These are phyloP conservation scores for Myripristis jacobus DNA, from an alignment of 2,797 vertebrate species.

Conservation along the genomic window DNA sequence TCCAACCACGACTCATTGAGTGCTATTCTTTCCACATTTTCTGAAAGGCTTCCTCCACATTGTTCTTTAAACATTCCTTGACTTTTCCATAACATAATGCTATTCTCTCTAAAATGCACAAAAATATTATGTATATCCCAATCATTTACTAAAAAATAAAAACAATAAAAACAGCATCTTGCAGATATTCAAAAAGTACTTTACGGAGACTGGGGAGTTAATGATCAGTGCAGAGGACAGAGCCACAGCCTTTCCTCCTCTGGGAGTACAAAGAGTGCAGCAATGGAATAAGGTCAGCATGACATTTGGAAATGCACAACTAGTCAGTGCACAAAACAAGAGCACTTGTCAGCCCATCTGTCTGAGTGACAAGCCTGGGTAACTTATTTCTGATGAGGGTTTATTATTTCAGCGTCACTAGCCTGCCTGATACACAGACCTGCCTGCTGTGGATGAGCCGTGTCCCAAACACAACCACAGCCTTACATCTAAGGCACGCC, in stretches of 20 bases:
- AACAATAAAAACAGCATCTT: neutral
- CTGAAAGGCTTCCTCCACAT: too few species aligned
- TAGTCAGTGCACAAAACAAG: neutral
- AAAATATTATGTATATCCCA: neutral
- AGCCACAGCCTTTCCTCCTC: neutral
- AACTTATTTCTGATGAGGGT: neutral
- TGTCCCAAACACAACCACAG: neutral
- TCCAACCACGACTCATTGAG: too few species aligned
- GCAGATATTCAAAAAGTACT: neutral
- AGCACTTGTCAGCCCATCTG: neutral
- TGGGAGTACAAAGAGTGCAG: neutral
- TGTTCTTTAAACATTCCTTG: neutral
- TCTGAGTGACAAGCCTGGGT: neutral
- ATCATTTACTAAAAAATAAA: too few species aligned
- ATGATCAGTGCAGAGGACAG: neutral
- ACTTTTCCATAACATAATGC: neutral
- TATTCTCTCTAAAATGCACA: neutral
- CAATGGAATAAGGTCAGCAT: neutral
- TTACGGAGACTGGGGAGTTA: neutral
- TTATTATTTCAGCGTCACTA: neutral
- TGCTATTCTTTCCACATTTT: too few species aligned
- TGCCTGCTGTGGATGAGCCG: neutral
- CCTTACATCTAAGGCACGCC: neutral
- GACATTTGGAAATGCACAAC: neutral
- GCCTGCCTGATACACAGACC: neutral